Percentiles rank a stretch among this genome's conserved stretches.
phyloP scores from a whole-genome alignment of 2,888 invertebrate genomes.

The Encarsia formosa region DNA sequence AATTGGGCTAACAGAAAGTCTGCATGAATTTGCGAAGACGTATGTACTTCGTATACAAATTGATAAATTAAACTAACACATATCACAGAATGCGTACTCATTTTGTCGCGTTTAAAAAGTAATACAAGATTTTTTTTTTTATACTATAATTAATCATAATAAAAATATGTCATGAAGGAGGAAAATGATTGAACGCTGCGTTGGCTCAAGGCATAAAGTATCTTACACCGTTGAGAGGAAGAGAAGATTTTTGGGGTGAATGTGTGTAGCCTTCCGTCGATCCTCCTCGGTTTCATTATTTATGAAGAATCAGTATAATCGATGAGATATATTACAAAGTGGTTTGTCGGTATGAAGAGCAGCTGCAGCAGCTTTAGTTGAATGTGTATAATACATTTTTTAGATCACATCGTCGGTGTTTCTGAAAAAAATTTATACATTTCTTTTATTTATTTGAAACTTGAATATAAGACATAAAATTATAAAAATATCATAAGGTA shows the following conservation, averaged over 20 bases:
- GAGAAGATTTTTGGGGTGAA: slow-evolving; percentile 15
- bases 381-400: too few relatives aligned
- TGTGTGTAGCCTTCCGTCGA: not conserved
- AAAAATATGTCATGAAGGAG: slow-evolving; percentile 1
- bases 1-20: slow-evolving; percentile 14
- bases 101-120: slow-evolving; percentile 32
- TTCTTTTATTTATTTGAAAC: too few relatives aligned
- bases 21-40: not conserved
- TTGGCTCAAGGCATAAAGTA: slow-evolving; percentile 9
- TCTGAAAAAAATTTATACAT: too few relatives aligned
- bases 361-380: too few relatives aligned
- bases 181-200: slow-evolving; percentile 7
- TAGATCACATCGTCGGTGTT: too few relatives aligned
- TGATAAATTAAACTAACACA: slow-evolving; percentile 46
- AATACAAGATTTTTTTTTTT: slow-evolving; percentile 17
- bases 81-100: slow-evolving; percentile 49
- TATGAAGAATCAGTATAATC: not conserved
- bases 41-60: slow-evolving; percentile 21
- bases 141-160: not conserved
- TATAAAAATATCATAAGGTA: too few relatives aligned
- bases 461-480: too few relatives aligned
- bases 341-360: too few relatives aligned
- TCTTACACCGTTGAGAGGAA: too few relatives aligned
- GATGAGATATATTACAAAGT: slow-evolving; percentile 36
- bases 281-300: slow-evolving; percentile 4